These are phyloP conservation scores for Cebidichthys violaceus DNA, from an alignment of 2,113 vertebrate species.

Conservation along the genomic window DNA sequence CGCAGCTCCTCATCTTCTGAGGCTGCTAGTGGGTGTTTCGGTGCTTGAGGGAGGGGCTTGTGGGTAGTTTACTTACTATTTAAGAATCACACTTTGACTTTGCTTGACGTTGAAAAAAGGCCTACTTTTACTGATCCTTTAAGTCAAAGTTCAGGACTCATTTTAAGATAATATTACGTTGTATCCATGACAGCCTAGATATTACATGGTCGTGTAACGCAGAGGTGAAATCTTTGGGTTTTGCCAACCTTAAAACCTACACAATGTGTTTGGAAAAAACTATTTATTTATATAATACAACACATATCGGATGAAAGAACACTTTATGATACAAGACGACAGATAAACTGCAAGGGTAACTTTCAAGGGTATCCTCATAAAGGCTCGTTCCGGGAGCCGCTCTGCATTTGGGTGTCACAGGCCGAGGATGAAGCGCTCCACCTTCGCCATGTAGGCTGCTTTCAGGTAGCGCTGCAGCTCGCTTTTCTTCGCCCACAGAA, in stretches of 20 bases:
- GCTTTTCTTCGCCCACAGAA: conserved; percentile 89
- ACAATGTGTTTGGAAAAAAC: conserved; percentile 15
- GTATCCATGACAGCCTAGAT: background rate
- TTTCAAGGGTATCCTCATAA: conserved; percentile 28
- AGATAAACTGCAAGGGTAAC: background rate
- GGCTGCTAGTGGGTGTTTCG: background rate
- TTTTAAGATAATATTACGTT: background rate
- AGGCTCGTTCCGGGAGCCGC: background rate
- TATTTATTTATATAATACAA: conserved; percentile 54
- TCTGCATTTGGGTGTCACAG: conserved; percentile 73
- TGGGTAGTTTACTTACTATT: background rate
- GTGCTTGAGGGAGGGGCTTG: background rate
- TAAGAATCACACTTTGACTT: background rate
- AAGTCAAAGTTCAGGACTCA: background rate
- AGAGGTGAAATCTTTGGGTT: background rate
- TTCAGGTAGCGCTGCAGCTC: conserved; percentile 92
- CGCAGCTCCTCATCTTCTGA: background rate
- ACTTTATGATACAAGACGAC: conserved; percentile 16
- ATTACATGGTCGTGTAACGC: background rate
- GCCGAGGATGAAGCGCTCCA: conserved; percentile 86
- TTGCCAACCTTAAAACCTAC: background rate
- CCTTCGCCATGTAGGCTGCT: conserved; percentile 88
- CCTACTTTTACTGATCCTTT: background rate
- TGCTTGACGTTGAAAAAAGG: background rate
- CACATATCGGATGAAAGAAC: background rate